phyloP scores from a whole-genome alignment of 2,113 vertebrate species.

The Sceloporus tristichus region DNA sequence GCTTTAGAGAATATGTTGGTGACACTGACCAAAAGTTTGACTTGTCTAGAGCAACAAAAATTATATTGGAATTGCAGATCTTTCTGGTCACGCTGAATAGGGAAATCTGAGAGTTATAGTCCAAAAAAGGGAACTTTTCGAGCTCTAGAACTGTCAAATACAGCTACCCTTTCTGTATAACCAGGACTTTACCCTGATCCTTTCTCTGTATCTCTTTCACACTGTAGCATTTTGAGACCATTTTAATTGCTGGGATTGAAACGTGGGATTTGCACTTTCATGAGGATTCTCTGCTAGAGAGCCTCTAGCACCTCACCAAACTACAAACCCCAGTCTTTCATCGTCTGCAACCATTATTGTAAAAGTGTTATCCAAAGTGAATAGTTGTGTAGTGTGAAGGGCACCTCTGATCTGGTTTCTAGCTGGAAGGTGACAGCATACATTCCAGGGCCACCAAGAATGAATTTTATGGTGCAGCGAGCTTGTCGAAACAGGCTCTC shows the following conservation, averaged over 20 bases:
- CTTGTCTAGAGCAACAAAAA: no score
- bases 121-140: background rate
- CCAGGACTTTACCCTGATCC: background rate
- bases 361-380: no score
- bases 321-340: no score
- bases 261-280: no score
- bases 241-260: background rate
- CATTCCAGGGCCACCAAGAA: background rate
- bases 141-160: background rate
- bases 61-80: no score
- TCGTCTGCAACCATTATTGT: no score
- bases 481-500: conserved; percentile 4
- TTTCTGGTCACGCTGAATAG: no score
- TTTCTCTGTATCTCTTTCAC: background rate
- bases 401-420: background rate
- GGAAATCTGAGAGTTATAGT: no score
- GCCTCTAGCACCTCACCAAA: no score
- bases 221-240: background rate
- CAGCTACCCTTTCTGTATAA: no score
- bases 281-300: no score
- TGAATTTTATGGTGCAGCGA: background rate
- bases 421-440: background rate
- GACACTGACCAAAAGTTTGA: background rate
- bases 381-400: no score
- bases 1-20: background rate